These are phyloP conservation scores for Promerops cafer DNA, from an alignment of 2,113 vertebrate genomes.

Conservation along the genomic window DNA sequence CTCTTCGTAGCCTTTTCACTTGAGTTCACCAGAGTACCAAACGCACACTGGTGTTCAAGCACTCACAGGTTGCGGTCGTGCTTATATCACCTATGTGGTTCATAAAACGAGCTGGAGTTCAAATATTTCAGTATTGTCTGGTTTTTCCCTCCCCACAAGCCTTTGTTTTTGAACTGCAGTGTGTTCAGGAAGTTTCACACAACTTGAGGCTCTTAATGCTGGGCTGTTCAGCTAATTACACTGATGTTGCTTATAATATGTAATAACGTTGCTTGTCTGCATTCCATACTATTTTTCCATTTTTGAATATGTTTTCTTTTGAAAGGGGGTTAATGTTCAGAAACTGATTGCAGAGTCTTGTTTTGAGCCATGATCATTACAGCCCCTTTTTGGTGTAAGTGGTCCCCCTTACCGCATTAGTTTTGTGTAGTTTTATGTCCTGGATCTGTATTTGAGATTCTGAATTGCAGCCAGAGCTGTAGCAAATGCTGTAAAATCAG, in stretches of 20 bases:
- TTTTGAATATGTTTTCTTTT: not conserved
- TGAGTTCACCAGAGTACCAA: fast-evolving
- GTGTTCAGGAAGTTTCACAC: not conserved
- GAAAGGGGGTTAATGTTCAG: not conserved
- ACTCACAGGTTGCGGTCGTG: not conserved
- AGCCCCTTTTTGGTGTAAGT: not conserved
- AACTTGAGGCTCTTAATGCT: not conserved
- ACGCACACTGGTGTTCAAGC: fast-evolving
- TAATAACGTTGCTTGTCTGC: not conserved
- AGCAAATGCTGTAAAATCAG: not conserved
- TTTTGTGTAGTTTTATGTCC: not conserved
- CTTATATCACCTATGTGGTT: fast-evolving
- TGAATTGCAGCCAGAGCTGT: not conserved
- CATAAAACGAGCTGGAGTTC: not conserved
- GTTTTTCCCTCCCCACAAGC: not conserved
- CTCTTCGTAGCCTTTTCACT: not conserved
- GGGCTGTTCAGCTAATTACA: not conserved
- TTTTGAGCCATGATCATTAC: not conserved
- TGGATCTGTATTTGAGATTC: not conserved
- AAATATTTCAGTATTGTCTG: not conserved
- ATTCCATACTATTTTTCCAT: not conserved
- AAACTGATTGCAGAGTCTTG: not conserved
- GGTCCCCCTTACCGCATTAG: not conserved
- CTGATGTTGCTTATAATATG: not conserved
- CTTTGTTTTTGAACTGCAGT: not conserved